A percentile compares a stretch with the other conserved stretches of the same genome.
These are phyloP conservation scores for Pangasius larnaudii DNA, from an alignment of 2,797 vertebrate genomes.

Conservation along the genomic window DNA sequence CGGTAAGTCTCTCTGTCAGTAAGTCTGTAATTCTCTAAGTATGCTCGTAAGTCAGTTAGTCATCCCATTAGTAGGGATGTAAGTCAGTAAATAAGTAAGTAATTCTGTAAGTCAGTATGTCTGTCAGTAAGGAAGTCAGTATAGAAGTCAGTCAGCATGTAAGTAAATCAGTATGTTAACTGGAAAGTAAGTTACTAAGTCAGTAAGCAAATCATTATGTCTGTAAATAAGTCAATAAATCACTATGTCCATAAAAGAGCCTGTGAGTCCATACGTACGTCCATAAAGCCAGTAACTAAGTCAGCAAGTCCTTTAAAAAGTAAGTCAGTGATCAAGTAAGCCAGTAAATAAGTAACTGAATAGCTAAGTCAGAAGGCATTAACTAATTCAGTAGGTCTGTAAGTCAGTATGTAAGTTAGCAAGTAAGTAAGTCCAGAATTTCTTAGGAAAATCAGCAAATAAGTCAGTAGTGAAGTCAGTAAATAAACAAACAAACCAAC, in stretches of 20 bases:
- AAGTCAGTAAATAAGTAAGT: background rate
- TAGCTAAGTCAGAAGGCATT: background rate
- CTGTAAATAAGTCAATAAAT: too few species aligned
- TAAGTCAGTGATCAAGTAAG: background rate
- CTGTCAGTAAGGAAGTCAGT: background rate
- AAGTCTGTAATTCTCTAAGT: constrained; percentile 6
- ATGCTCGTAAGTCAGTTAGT: background rate
- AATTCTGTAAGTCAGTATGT: constrained; percentile 12
- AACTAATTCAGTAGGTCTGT: background rate
- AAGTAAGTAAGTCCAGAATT: background rate
- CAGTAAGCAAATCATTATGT: background rate
- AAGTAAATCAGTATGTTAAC: background rate
- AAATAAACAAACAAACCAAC: background rate
- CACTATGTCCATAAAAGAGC: too few species aligned
- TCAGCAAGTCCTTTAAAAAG: background rate
- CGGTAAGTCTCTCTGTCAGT: constrained; percentile 35
- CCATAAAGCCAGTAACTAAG: background rate
- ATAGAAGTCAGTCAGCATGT: background rate
- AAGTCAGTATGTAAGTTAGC: background rate
- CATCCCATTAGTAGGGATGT: background rate
- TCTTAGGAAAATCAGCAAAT: background rate
- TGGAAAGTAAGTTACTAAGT: background rate
- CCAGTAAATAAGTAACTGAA: background rate
- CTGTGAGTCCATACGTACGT: too few species aligned
- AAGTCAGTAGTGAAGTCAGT: background rate